A percentile compares a stretch with the other conserved stretches of the same genome.
phyloP scores from a whole-genome alignment of 2,888 invertebrate species.

The Druceiella hillmani region DNA sequence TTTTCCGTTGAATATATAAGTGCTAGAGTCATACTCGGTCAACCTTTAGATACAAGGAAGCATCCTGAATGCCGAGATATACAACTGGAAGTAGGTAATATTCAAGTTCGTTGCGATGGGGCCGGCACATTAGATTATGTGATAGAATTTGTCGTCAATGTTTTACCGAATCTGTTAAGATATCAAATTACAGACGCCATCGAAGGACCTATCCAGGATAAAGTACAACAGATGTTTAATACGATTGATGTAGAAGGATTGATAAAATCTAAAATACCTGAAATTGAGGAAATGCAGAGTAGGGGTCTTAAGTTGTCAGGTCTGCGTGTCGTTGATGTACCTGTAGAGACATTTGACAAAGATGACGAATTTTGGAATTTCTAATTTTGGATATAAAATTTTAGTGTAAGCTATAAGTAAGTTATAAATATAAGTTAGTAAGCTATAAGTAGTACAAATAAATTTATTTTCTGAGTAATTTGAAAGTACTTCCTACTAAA shows the following conservation, averaged over 20 bases:
- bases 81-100: slow-evolving; percentile 77
- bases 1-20: slow-evolving; percentile 78
- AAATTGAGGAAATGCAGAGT: slow-evolving; percentile 56
- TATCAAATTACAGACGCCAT: slow-evolving; percentile 85
- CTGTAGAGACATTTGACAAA: too few species aligned
- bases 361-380: too few species aligned
- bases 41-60: slow-evolving; percentile 71
- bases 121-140: slow-evolving; percentile 83
- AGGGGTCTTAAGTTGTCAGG: slow-evolving; percentile 43
- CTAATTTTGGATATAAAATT: too few species aligned
- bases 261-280: slow-evolving; percentile 64
- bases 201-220: slow-evolving; percentile 69
- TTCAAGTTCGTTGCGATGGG: slow-evolving; percentile 77
- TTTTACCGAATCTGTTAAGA: slow-evolving; percentile 77
- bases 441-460: too few species aligned
- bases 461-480: too few species aligned
- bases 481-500: too few species aligned
- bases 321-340: slow-evolving; percentile 31
- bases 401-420: too few species aligned
- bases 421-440: too few species aligned
- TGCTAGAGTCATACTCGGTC: slow-evolving; percentile 62
- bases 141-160: slow-evolving; percentile 73
- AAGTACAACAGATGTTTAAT: slow-evolving; percentile 68
- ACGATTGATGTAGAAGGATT: slow-evolving; percentile 68
- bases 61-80: slow-evolving; percentile 66